Percentiles rank a stretch among this genome's conserved stretches.
These are phyloP conservation scores for Hyperoplus immaculatus DNA, from an alignment of 2,797 vertebrate genomes.

Conservation along the genomic window DNA sequence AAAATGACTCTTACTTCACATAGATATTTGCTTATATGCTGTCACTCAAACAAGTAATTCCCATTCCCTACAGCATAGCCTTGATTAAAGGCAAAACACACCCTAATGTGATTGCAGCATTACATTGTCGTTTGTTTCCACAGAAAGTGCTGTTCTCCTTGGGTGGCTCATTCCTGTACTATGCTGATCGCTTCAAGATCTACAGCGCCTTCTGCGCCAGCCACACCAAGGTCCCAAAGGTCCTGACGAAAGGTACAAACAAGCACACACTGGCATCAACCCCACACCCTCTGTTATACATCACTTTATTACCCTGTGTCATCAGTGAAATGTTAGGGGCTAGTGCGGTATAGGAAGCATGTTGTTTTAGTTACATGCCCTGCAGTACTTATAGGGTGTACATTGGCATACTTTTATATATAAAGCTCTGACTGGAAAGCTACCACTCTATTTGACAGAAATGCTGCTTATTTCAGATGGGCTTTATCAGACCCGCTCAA, in stretches of 20 bases:
- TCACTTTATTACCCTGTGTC: not conserved
- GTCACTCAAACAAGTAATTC: not conserved
- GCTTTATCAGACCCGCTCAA: no score
- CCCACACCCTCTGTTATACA: not conserved
- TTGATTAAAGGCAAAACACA: not conserved
- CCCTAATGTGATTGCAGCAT: not conserved
- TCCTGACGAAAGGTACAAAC: constrained; percentile 94
- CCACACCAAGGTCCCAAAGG: constrained; percentile 98
- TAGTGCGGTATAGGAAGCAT: not conserved
- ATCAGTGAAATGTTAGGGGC: not conserved
- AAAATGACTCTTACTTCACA: not conserved
- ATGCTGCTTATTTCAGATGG: no score
- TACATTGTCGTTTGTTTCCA: constrained; percentile 25
- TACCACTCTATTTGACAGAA: no score
- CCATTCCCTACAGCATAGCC: not conserved
- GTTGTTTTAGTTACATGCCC: constrained; percentile 16
- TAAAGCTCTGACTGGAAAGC: no score
- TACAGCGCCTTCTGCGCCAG: constrained; percentile 99
- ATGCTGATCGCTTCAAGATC: constrained; percentile 98
- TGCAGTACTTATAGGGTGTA: not conserved
- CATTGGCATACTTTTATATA: no score
- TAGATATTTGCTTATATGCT: not conserved
- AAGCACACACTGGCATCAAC: not conserved
- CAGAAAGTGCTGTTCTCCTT: constrained; percentile 98
- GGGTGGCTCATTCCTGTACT: constrained; percentile 98